Conservation (phyloP, 2,888 invertebrate genomes). For the Phyto melanocephala region DNA sequence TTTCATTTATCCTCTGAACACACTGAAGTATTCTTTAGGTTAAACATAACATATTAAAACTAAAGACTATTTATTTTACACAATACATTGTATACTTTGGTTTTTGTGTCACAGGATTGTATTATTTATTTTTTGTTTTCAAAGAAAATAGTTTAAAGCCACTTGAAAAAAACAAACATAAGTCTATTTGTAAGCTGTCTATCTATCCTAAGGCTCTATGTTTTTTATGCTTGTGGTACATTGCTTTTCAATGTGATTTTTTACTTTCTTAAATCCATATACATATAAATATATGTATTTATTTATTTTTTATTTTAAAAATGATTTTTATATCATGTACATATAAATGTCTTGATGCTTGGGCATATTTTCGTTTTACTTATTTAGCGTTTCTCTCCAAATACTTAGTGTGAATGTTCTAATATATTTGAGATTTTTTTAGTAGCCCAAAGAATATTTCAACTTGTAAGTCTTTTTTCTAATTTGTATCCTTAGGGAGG, state of each 20-base stretch:
- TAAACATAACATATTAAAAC: not conserved
- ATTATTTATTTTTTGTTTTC: not conserved
- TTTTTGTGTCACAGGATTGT: not conserved
- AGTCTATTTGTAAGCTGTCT: slow-evolving; percentile 30
- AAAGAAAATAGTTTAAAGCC: not conserved
- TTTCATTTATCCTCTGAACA: not conserved
- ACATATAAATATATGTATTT: too few relatives aligned
- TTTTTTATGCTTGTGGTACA: not conserved
- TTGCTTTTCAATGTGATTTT: not conserved
- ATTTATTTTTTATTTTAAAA: not conserved
- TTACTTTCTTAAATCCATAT: not conserved
- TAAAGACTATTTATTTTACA: slow-evolving; percentile 1
- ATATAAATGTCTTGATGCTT: not conserved
- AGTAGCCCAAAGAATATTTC: not conserved
- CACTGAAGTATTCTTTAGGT: not conserved
- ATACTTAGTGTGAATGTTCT: not conserved
- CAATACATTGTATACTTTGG: not conserved
- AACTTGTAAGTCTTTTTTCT: not conserved
- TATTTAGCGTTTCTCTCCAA: not conserved
- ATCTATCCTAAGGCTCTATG: slow-evolving; percentile 1
- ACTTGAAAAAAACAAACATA: not conserved
- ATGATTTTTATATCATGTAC: not conserved
- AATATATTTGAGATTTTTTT: not conserved
- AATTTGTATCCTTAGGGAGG: not conserved
- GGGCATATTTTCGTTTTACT: not conserved